Percentiles rank a stretch among this genome's conserved stretches.
Evolutionary conservation across 2,888 invertebrate genomes (phyloP).

Genomic region (Phyllotreta striolata): DNA sequence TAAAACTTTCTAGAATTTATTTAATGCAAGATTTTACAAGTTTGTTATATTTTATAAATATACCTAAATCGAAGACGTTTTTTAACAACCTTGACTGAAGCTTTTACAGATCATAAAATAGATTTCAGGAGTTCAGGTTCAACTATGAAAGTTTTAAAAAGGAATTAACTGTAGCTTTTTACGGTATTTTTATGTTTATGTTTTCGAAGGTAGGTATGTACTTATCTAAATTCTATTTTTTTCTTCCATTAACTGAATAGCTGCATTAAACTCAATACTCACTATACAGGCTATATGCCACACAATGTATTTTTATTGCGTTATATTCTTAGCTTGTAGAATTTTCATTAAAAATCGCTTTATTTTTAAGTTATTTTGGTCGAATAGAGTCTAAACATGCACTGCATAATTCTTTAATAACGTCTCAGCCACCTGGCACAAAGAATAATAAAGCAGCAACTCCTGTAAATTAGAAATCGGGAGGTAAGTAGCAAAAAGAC

Average conservation of each 20-base stretch:
- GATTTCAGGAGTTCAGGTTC: conserved; percentile 13
- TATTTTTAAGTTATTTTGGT: too few relatives aligned
- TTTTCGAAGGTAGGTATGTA: conserved; percentile 20
- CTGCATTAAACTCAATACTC: too few relatives aligned
- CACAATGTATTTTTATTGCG: too few relatives aligned
- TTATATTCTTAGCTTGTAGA: too few relatives aligned
- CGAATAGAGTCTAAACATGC: background rate
- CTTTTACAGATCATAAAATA: conserved; percentile 9
- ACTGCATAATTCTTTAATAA: background rate
- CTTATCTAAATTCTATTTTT: conserved; percentile 21
- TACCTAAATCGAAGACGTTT: background rate
- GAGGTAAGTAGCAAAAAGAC: conserved; percentile 6
- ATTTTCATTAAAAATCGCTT: too few relatives aligned
- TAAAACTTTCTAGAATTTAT: too few relatives aligned
- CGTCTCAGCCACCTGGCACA: conserved; percentile 9
- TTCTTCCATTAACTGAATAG: background rate
- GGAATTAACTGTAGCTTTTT: conserved; percentile 20
- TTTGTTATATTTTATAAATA: background rate
- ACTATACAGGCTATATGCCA: too few relatives aligned
- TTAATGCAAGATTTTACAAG: too few relatives aligned
- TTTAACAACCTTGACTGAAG: background rate
- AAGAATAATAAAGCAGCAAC: conserved; percentile 13
- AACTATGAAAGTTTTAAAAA: conserved; percentile 15
- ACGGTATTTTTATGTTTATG: conserved; percentile 26
- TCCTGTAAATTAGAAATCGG: conserved; percentile 10